Evolutionary conservation across 2,888 invertebrate species (phyloP), one percentile per base, ranked within the genome.

Genomic region (Pegoplata infirma): DNA sequence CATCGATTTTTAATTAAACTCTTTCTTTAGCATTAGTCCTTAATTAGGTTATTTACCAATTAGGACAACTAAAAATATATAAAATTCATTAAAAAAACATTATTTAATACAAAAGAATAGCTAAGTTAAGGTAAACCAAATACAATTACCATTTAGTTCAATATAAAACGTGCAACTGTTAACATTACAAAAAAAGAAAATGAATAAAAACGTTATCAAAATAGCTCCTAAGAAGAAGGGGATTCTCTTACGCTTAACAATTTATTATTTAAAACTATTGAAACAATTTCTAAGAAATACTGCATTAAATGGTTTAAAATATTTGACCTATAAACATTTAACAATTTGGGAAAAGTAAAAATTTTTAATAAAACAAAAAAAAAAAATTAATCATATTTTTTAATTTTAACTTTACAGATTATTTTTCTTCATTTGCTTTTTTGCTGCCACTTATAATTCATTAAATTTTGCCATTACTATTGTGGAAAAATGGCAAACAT

Each of bases 261-360:
- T 44, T 14, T 79, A 51, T 61, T 79, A 71, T 17, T 47, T 10
- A 1, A 5, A 71, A n/a, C n/a, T 59, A 28, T 7, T 56, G 7
- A 44, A 91, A 40, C 91, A 92, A 58, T 94, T 94, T 84, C 90
- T 94, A 61, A 87, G 91, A 5, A 92, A 92, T 25, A 93, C 93
- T 5, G 93, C 93, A 0, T 88, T 95, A 32, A 95, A 95, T 83
- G 95, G 95, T 0, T 90, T 95, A 12, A 92, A 93, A 84, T 96
- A 95, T 84, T 91, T 95, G 40, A 94, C 94, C 1, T 76, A 84
- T 63, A 77, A 72, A 6, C 51, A 75, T 16, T 74, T 87, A 17
- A 74, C 82, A 0, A 7, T 69, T 7, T 86, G 83, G 82, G 86
- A 85, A 36, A 86, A 85, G 77, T 82, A 72, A 28, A 19, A 10